Conservation (phyloP, 2,113 vertebrate genomes). For the Corythaixoides concolor region DNA sequence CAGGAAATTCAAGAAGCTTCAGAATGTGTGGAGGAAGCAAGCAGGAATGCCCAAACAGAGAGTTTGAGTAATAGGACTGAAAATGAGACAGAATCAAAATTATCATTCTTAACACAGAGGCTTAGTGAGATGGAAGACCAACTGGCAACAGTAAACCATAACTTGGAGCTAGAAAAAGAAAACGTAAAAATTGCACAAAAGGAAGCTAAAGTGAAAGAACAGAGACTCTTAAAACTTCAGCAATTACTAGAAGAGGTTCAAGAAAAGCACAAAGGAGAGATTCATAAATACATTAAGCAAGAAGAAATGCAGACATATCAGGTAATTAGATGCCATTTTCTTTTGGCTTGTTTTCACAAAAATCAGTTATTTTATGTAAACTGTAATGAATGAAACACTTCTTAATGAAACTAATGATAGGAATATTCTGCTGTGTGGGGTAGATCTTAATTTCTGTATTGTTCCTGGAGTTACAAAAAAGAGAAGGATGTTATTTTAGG, state of each 20-base stretch:
- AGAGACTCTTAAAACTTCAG: conserved; percentile 78
- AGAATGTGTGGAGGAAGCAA: neutral
- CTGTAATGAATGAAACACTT: neutral
- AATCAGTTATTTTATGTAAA: neutral
- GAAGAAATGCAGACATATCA: neutral
- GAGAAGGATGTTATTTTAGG: neutral
- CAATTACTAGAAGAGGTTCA: conserved; percentile 77
- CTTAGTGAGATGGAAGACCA: conserved; percentile 82
- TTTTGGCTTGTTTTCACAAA: neutral
- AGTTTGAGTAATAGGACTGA: neutral
- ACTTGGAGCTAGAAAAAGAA: conserved; percentile 83
- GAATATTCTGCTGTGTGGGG: neutral
- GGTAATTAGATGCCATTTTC: neutral
- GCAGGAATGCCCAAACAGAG: neutral
- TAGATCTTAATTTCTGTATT: neutral
- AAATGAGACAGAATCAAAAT: conserved; percentile 55
- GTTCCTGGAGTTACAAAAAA: neutral
- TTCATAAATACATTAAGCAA: neutral
- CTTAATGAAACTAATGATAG: neutral
- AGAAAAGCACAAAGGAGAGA: conserved; percentile 17
- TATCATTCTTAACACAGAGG: conserved; percentile 77
- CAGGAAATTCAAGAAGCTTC: neutral
- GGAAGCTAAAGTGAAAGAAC: conserved; percentile 83
- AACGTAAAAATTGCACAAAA: conserved; percentile 81
- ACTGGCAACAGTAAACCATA: conserved; percentile 75